These are phyloP conservation scores for Catocala nupta DNA, from an alignment of 2,888 invertebrate species.

Conservation along the genomic window DNA sequence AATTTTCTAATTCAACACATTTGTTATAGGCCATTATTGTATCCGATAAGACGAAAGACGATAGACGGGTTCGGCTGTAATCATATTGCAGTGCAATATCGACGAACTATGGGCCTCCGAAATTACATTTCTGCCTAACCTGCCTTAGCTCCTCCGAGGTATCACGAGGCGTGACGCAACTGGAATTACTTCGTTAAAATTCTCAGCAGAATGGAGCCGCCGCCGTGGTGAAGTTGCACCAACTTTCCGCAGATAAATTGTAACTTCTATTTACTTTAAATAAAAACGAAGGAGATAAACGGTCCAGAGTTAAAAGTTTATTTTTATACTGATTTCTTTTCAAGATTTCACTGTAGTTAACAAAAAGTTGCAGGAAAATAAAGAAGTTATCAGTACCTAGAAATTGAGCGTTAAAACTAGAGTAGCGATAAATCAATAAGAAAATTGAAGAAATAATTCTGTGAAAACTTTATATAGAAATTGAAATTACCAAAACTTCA, in stretches of 20 bases:
- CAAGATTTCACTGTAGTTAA: not conserved
- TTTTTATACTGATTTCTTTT: constrained; percentile 10
- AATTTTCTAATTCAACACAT: not conserved
- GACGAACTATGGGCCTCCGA: constrained; percentile 4
- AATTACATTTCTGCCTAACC: constrained; percentile 13
- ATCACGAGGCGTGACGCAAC: constrained; percentile 10
- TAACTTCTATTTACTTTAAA: constrained; percentile 24
- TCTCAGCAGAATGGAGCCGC: constrained; percentile 12
- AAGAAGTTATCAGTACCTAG: too few species aligned
- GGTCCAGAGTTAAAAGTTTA: constrained; percentile 23
- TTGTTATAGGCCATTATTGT: constrained; percentile 4
- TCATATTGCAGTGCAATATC: constrained; percentile 7
- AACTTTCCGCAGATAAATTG: constrained; percentile 25
- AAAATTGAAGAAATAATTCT: too few species aligned
- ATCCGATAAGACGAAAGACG: constrained; percentile 1
- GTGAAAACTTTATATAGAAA: too few species aligned
- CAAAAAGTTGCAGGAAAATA: not conserved
- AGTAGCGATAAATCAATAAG: not conserved
- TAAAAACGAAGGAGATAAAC: constrained; percentile 20
- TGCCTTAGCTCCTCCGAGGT: constrained; percentile 6
- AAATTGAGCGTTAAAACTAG: too few species aligned
- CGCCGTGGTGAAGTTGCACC: constrained; percentile 7
- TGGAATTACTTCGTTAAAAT: constrained; percentile 23
- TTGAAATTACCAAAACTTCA: too few species aligned
- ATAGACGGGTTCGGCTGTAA: constrained; percentile 10